Conservation (phyloP, 2,888 invertebrate genomes). For the Ormyrus pomaceus region DNA sequence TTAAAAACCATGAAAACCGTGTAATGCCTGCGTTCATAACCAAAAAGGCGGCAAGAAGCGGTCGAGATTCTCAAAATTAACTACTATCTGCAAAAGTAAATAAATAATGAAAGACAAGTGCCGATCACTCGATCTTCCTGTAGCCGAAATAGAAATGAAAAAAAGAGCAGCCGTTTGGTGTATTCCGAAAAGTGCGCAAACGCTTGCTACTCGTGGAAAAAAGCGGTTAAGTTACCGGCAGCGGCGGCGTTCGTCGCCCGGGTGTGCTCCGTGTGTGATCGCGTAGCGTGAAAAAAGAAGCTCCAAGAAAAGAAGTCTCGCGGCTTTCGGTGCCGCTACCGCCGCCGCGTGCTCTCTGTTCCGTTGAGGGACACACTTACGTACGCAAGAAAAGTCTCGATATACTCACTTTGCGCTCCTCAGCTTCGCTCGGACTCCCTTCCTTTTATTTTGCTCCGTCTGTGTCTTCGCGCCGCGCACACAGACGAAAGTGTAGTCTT, state of each 20-base stretch:
- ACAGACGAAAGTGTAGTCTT: too few species aligned
- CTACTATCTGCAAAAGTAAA: too few species aligned
- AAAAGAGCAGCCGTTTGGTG: neutral
- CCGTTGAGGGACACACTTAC: neutral
- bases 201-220: too few species aligned
- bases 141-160: neutral
- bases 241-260: neutral
- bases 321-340: neutral
- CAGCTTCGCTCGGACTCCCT: slow-evolving; percentile 21
- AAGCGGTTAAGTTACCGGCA: neutral
- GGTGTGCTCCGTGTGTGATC: neutral
- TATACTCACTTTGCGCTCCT: slow-evolving; percentile 25
- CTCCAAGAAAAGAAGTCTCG: neutral
- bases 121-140: too few species aligned
- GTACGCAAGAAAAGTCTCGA: neutral
- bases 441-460: neutral
- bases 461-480: neutral
- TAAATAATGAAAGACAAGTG: too few species aligned
- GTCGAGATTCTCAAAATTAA: too few species aligned
- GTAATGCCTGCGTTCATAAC: too few species aligned
- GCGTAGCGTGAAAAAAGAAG: neutral
- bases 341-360: slow-evolving; percentile 13
- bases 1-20: too few species aligned
- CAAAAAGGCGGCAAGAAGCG: too few species aligned
- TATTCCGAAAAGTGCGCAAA: neutral